Base-by-base conservation (phyloP, 2,888 invertebrate genomes). In the Coremacera marginata region DNA sequence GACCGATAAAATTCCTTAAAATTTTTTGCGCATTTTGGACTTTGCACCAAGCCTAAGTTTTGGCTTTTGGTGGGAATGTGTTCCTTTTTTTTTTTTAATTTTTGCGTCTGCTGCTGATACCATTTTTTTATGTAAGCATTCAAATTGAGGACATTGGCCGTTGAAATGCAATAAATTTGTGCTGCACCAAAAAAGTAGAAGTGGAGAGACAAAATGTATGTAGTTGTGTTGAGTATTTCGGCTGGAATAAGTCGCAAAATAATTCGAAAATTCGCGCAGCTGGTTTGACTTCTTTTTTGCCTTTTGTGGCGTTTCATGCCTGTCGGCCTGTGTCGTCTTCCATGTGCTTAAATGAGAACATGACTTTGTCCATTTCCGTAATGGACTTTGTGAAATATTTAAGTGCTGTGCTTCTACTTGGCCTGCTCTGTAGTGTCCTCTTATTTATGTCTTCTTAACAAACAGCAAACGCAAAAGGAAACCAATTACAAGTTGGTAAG, bases 131-230 rank as follows among this genome's bases (percentile, higher is more conserved):
- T 0, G 34, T 44, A 37, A 22, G 25, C 60, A 19, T 49, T 14
- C 72, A 27, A 72, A 72, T 60, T 62, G 72, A 72, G 72, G 72
- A 72, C 71, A 60, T 71, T 49, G 71, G 71, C 37, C 57, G 60
- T 60, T 57, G 60, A 44, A 71, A 60, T 37, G 57, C 34, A 57
- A 27, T 27, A 25, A 52, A 72, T 19, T 27, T 31, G 22, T 27
- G 57, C 57, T 14, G 57, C 27, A 11, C 3, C 57, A 60, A 27
- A 60, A 52, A 19, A 31, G 31, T 3, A 31, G 31, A 4, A 52
- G 16, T 52, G 5, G 52, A 16, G 52, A 5, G 4, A 52, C 16
- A 16, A 14, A 60, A n/a, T n/a, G n/a, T n/a, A n/a, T 27, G 14
- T 44, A 14, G 44, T 44, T 44, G 11, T 7, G 44, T 44, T 44